These are phyloP conservation scores for Anolis carolinensis DNA, from an alignment of 2,113 vertebrate species.

Conservation along the genomic window DNA sequence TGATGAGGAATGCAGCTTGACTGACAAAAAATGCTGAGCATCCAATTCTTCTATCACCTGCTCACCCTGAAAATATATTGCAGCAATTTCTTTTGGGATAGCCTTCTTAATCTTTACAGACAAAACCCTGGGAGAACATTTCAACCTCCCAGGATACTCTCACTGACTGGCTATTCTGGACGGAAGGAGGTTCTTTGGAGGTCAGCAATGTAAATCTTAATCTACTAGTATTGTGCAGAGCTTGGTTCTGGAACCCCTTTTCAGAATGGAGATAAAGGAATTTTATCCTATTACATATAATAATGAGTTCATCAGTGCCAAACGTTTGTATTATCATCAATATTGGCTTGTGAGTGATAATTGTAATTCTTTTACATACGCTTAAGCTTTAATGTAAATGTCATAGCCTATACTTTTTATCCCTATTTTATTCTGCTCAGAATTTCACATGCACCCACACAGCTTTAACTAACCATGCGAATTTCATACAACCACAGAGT, in stretches of 20 bases:
- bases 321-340: background rate
- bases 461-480: too few species aligned
- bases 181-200: background rate
- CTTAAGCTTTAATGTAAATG: background rate
- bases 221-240: background rate
- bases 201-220: background rate
- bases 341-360: background rate
- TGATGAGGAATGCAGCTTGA: background rate
- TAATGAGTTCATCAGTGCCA: background rate
- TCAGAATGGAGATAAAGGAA: background rate
- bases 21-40: background rate
- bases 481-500: too few species aligned
- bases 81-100: background rate
- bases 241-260: background rate
- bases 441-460: background rate
- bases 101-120: background rate
- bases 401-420: background rate
- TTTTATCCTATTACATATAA: background rate
- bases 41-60: background rate
- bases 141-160: background rate
- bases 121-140: background rate
- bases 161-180: background rate
- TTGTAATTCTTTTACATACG: background rate
- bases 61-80: background rate
- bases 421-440: background rate